These are phyloP conservation scores for Tortrix viridana DNA, from an alignment of 2,888 invertebrate species.

Conservation along the genomic window DNA sequence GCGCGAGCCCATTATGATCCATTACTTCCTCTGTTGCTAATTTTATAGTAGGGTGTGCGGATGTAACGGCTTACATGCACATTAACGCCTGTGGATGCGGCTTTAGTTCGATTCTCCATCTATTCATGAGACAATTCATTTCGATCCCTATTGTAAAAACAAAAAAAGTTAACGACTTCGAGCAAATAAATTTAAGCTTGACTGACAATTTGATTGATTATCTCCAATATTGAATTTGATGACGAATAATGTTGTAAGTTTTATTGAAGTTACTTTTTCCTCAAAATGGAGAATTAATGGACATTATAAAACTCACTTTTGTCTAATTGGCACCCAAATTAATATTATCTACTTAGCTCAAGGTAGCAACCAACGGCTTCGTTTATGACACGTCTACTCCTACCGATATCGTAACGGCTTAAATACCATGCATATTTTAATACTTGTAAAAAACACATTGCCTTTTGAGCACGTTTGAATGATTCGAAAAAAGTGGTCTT, in stretches of 20 bases:
- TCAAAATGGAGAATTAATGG: too few species aligned
- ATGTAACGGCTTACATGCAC: slow-evolving; percentile 69
- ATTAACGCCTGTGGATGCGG: slow-evolving; percentile 62
- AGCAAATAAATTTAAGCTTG: slow-evolving; percentile 30
- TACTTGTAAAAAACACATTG: slow-evolving; percentile 59
- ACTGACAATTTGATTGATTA: slow-evolving; percentile 33
- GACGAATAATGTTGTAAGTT: not conserved
- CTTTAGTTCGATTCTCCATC: slow-evolving; percentile 53
- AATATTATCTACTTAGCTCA: slow-evolving; percentile 30
- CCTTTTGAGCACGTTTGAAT: slow-evolving; percentile 57
- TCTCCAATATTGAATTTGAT: slow-evolving; percentile 14
- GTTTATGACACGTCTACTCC: slow-evolving; percentile 52
- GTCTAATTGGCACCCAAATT: slow-evolving; percentile 24
- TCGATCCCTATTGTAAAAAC: slow-evolving; percentile 27
- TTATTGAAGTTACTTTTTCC: too few species aligned
- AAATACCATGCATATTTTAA: slow-evolving; percentile 63
- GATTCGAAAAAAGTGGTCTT: slow-evolving; percentile 50
- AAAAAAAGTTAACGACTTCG: slow-evolving; percentile 27
- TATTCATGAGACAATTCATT: slow-evolving; percentile 31
- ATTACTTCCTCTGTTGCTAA: slow-evolving; percentile 69
- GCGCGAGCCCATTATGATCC: slow-evolving; percentile 58
- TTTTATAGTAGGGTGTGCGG: slow-evolving; percentile 66
- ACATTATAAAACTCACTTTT: too few species aligned
- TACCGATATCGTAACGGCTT: slow-evolving; percentile 48
- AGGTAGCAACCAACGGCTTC: slow-evolving; percentile 48